These are phyloP conservation scores for Mesorhabditis sp. DNA, from an alignment of 2,888 invertebrate species.

Conservation along the genomic window DNA sequence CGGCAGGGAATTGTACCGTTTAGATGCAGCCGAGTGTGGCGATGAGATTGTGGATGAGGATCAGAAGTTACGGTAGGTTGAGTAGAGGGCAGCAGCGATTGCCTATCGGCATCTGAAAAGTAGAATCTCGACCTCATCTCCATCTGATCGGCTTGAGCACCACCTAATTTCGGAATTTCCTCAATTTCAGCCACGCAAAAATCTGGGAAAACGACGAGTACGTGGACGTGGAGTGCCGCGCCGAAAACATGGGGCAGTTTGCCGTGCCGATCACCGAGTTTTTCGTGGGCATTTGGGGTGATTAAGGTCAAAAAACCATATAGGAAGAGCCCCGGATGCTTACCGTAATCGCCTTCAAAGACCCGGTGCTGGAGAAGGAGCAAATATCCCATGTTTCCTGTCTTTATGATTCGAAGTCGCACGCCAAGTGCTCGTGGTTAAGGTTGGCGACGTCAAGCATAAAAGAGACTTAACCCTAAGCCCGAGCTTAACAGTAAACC, in stretches of 20 bases:
- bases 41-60: slow-evolving; percentile 41
- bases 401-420: slow-evolving; percentile 22
- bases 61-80: slow-evolving; percentile 29
- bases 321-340: slow-evolving; percentile 40
- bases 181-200: slow-evolving; percentile 23
- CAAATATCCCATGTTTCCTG: slow-evolving; percentile 45
- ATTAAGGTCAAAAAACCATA: neutral
- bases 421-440: slow-evolving; percentile 40
- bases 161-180: no score
- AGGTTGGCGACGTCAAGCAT: slow-evolving; percentile 14
- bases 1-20: no score
- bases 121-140: neutral
- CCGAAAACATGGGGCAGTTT: slow-evolving; percentile 29
- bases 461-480: slow-evolving; percentile 7
- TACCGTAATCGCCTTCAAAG: slow-evolving; percentile 42
- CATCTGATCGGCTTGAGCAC: neutral
- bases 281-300: slow-evolving; percentile 22
- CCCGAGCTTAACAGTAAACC: neutral
- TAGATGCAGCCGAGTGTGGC: slow-evolving; percentile 34
- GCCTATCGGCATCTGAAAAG: neutral
- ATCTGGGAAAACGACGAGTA: slow-evolving; percentile 41
- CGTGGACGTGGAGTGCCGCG: slow-evolving; percentile 44
- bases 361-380: slow-evolving; percentile 30
- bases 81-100: no score
- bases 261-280: slow-evolving; percentile 26